phyloP scores from a whole-genome alignment of 1,140 invertebrate species.

The Leptopilina boulardi region DNA sequence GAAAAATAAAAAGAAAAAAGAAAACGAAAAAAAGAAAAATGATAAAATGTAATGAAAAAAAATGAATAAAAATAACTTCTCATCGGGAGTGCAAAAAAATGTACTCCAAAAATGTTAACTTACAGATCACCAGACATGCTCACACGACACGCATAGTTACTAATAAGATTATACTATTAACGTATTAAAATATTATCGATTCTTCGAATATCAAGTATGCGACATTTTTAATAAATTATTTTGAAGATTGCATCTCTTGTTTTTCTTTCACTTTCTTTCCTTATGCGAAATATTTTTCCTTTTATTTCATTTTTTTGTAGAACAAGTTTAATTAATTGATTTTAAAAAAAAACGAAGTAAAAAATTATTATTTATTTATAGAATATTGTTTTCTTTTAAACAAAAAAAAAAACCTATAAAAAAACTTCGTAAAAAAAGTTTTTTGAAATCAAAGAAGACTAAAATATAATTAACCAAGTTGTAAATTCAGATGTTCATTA shows the following conservation, averaged over 20 bases:
- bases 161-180: constrained; percentile 67
- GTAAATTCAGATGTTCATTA: too few relatives aligned
- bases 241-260: constrained; percentile 67
- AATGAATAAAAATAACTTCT: background rate
- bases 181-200: constrained; percentile 53
- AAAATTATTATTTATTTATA: too few relatives aligned
- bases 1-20: background rate
- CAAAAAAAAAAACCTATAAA: too few relatives aligned
- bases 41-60: background rate
- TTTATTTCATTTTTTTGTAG: too few relatives aligned
- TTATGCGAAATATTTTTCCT: too few relatives aligned
- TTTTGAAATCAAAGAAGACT: too few relatives aligned
- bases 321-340: too few relatives aligned
- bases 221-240: constrained; percentile 75
- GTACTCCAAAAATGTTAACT: constrained; percentile 35
- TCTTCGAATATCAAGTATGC: constrained; percentile 70
- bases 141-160: constrained; percentile 71
- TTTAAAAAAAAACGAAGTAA: too few relatives aligned
- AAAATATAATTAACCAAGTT: too few relatives aligned
- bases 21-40: background rate
- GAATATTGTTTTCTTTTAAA: too few relatives aligned
- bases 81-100: background rate
- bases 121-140: constrained; percentile 64
- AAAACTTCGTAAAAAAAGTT: too few relatives aligned
- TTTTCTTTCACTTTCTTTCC: background rate